Evolutionary conservation across 2,797 vertebrate genomes (phyloP).

Genomic region (Chrysolophus pictus): DNA sequence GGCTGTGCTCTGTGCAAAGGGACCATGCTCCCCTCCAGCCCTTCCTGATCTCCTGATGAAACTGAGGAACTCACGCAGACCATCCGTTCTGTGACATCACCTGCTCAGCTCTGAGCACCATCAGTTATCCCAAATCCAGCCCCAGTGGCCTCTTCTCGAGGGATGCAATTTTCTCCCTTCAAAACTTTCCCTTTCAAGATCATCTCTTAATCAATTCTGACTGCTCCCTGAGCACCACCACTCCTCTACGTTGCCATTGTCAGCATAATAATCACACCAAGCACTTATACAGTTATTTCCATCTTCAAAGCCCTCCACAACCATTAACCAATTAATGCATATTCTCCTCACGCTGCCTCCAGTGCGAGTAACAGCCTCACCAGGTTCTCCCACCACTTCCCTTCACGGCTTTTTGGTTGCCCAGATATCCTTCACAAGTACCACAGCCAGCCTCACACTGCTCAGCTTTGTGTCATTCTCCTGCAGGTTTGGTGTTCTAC

Average conservation of each 20-base stretch:
- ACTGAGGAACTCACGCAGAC: not conserved
- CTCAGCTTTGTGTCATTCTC: not conserved
- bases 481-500: not conserved
- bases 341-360: not conserved
- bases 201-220: constrained; percentile 38
- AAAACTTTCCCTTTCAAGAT: constrained; percentile 15
- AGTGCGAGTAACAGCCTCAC: not conserved
- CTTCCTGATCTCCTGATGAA: not conserved
- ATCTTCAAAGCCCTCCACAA: constrained; percentile 35
- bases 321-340: constrained; percentile 36
- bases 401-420: not conserved
- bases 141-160: not conserved
- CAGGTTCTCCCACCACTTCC: not conserved
- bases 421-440: not conserved
- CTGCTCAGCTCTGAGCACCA: not conserved
- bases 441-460: not conserved
- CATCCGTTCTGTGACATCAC: not conserved
- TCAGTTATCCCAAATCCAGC: not conserved
- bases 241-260: constrained; percentile 1
- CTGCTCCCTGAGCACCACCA: not conserved
- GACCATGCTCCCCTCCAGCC: accelerated
- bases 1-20: not conserved
- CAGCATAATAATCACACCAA: constrained; percentile 13
- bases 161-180: constrained; percentile 29
- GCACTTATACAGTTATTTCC: not conserved